Evolutionary conservation across 2,797 vertebrate genomes (phyloP), one percentile per base, ranked within the genome.

Genomic region (Momotus momota): DNA sequence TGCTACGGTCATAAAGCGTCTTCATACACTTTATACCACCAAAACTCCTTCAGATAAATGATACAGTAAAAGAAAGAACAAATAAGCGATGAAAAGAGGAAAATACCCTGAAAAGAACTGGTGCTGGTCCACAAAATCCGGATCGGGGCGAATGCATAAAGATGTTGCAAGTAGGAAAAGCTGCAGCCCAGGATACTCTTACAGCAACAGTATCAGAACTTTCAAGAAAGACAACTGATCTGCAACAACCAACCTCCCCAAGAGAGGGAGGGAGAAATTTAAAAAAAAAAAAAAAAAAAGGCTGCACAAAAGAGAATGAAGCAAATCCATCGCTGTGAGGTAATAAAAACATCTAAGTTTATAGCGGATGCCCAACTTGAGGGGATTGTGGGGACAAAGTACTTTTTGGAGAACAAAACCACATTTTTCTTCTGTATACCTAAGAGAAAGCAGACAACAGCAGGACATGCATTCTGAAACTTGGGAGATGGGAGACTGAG

Each of bases 191-290:
- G 29, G 41, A 70, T 26, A 64, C 26, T 49, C 19, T 64, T 41
- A 33, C 8, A 81, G 74, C 25, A 91, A 82, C 27, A 67, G 33
- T 6, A 74, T 14, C 65, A 81, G 29, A 85, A 54, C 14, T 27
- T 5, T 26, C 41, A 3, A 0, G 23, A 52, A 75, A 64, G 10
- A 74, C 81, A 4, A 0, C 27, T 35, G 23, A 70, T 29, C 25
- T n/a, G 12, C 35, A 49, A 75, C 1, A 10, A 80, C 70, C 8
- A 45, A 6, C 0, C 2, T 7, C 4, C 3, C 7, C 8, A 38
- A 43, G 72, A n/a, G 8, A 3, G 7, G 8, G 14, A 16, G 12
- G 1, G 10, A 3, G 8, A 29, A 41, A 71, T 45, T 10, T n/a
- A n/a, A 43, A 46, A 46, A 60, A 41, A 55, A 57, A 54, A 13